A percentile compares a stretch with the other conserved stretches of the same genome.
phyloP scores from a whole-genome alignment of 2,888 invertebrate species.

The Sinhomidia bicolor region DNA sequence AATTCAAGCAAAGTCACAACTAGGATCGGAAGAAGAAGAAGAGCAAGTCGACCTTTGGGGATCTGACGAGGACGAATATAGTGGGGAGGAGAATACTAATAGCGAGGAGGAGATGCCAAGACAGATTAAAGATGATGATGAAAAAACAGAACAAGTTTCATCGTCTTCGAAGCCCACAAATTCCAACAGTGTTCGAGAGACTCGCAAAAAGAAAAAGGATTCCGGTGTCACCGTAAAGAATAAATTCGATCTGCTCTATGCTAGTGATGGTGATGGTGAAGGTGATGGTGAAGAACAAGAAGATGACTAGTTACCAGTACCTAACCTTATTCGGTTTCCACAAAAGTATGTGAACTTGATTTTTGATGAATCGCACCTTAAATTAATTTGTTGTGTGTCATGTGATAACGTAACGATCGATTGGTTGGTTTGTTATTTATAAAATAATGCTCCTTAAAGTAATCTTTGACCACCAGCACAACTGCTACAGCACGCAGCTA shows the following conservation, averaged over 20 bases:
- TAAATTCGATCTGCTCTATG: conserved; percentile 73
- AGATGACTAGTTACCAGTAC: too few species aligned
- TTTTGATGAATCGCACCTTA: too few species aligned
- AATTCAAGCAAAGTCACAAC: conserved; percentile 86
- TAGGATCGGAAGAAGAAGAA: too few species aligned
- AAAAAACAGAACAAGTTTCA: conserved; percentile 81
- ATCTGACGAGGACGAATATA: conserved; percentile 80
- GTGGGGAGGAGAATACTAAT: conserved; percentile 65
- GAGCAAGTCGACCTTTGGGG: too few species aligned
- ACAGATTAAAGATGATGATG: background rate
- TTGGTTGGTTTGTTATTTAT: too few species aligned
- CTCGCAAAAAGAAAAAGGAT: background rate
- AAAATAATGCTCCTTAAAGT: too few species aligned
- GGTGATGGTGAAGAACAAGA: background rate
- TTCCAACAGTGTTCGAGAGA: background rate
- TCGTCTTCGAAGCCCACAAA: background rate
- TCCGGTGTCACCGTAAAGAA: conserved; percentile 50
- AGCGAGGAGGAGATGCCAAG: conserved; percentile 68
- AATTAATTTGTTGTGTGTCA: too few species aligned
- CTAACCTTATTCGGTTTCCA: too few species aligned
- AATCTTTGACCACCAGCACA: too few species aligned
- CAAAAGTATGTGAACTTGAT: too few species aligned
- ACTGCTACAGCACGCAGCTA: too few species aligned
- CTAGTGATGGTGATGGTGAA: conserved; percentile 18
- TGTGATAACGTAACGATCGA: too few species aligned